Evolutionary conservation across 2,113 vertebrate genomes (phyloP), one percentile per base, ranked within the genome.

Genomic region (Scalopus aquaticus): DNA sequence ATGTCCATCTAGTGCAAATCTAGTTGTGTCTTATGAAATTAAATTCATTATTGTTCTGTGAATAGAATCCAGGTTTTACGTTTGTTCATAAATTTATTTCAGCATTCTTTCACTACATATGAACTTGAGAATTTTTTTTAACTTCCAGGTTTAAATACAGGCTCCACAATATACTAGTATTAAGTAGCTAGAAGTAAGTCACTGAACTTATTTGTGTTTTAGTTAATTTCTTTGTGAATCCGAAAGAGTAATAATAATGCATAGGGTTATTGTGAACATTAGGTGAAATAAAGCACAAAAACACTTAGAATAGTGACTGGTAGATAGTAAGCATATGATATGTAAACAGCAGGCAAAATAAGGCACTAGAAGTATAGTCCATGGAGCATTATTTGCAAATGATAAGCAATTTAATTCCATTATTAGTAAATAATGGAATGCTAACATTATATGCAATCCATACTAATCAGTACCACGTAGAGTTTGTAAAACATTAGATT

Each of bases 101-200:
- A 46, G 44, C 44, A 46, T 46, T 46, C 44, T 46, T 46, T 46
- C 44, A 6, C 44, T 46, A 46, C 44, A 46, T 46, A 46, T 46
- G 44, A 46, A 46, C 6, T 46, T 46, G 10, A 10, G 44, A 46
- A 46, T 46, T 46, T 10, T 46, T 46, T 46, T 80, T 95, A 51
- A 58, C 51, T 78, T 78, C n/a, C n/a, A 77, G 32, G 10, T 72
- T 87, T 87, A 93, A 95, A 77, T 70, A n/a, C 15, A 64, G 10
- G 6, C n/a, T 83, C 39, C 88, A 83, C 22, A 86, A 39, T 56
- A 83, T 88, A 88, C 32, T 82, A 12, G 15, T 54, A 87, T 4
- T 64, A 64, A 39, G 56, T 54, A 37, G 44, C n/a, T 83, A 4
- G 35, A 81, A 22, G 17, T 74, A 67, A 70, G 51, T 20, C 51